Evolutionary conservation across 2,888 invertebrate species (phyloP).

Genomic region (Euplexia lucipara): DNA sequence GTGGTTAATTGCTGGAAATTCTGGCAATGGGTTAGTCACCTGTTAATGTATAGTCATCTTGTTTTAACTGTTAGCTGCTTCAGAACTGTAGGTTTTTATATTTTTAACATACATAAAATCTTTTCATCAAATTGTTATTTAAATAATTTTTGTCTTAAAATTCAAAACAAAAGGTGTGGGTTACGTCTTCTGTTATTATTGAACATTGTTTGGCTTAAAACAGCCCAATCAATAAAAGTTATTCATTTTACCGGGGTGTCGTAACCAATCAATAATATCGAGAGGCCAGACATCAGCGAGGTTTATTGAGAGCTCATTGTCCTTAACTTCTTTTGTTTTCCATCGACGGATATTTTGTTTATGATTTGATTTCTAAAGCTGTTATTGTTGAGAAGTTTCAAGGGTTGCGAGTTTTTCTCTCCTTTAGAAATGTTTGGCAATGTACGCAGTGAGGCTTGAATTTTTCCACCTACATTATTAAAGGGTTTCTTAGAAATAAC

Average conservation of each 20-base stretch:
- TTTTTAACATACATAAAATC: constrained; percentile 4
- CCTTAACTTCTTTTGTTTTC: constrained; percentile 66
- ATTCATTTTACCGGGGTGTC: constrained; percentile 58
- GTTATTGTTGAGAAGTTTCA: constrained; percentile 50
- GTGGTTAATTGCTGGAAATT: constrained; percentile 50
- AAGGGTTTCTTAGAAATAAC: constrained; percentile 17
- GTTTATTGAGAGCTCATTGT: constrained; percentile 67
- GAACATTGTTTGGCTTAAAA: constrained; percentile 27
- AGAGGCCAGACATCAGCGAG: constrained; percentile 65
- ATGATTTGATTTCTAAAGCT: constrained; percentile 57
- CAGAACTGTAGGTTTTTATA: constrained; percentile 21
- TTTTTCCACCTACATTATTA: constrained; percentile 22
- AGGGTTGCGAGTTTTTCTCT: constrained; percentile 31
- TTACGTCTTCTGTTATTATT: constrained; percentile 8
- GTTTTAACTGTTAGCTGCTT: constrained; percentile 18
- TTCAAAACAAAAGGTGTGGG: constrained; percentile 3
- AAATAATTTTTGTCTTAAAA: neutral
- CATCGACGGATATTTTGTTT: constrained; percentile 73
- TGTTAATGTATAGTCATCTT: constrained; percentile 32
- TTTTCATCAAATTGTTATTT: constrained; percentile 9
- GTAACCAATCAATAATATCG: constrained; percentile 74
- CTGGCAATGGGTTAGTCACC: constrained; percentile 32
- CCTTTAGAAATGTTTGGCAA: constrained; percentile 30
- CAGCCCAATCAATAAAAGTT: constrained; percentile 59
- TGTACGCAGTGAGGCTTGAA: constrained; percentile 6